These are phyloP conservation scores for Andricus grossulariae DNA, from an alignment of 1,140 invertebrate species.

Conservation along the genomic window DNA sequence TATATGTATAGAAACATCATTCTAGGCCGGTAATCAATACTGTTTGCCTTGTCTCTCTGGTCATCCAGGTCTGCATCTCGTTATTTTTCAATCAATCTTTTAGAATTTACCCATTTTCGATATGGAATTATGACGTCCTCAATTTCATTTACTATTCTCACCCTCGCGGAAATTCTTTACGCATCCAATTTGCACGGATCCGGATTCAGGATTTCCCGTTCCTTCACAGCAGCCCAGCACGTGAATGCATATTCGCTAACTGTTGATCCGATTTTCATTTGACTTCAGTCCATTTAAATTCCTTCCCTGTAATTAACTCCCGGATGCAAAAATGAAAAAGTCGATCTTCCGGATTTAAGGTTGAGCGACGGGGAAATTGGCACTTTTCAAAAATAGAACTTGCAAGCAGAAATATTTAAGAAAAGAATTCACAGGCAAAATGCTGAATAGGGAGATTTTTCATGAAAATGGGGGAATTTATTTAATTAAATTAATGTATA, in stretches of 20 bases:
- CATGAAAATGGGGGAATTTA: no score
- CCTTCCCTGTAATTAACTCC: slow-evolving; percentile 11
- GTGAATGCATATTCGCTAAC: neutral
- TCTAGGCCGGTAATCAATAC: slow-evolving; percentile 53
- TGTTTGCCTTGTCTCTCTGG: slow-evolving; percentile 49
- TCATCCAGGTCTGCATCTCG: slow-evolving; percentile 29
- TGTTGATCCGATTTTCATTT: slow-evolving; percentile 12
- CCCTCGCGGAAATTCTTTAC: neutral
- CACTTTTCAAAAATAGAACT: no score
- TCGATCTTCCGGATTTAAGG: no score
- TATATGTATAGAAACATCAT: slow-evolving; percentile 51
- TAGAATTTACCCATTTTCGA: neutral
- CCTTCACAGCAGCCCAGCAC: no score
- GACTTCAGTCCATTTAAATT: neutral
- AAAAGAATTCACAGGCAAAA: no score
- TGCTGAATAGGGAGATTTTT: no score
- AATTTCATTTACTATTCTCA: neutral
- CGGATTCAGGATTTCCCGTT: no score
- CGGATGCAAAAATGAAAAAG: no score
- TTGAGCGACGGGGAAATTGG: no score
- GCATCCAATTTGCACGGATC: neutral
- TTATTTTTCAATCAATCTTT: slow-evolving; percentile 24
- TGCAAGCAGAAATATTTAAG: no score
- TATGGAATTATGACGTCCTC: neutral
- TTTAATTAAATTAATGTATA: no score